A percentile compares a stretch with the other conserved stretches of the same genome.
Evolutionary conservation across 2,797 vertebrate genomes (phyloP).

Genomic region (Hipposideros larvatus): DNA sequence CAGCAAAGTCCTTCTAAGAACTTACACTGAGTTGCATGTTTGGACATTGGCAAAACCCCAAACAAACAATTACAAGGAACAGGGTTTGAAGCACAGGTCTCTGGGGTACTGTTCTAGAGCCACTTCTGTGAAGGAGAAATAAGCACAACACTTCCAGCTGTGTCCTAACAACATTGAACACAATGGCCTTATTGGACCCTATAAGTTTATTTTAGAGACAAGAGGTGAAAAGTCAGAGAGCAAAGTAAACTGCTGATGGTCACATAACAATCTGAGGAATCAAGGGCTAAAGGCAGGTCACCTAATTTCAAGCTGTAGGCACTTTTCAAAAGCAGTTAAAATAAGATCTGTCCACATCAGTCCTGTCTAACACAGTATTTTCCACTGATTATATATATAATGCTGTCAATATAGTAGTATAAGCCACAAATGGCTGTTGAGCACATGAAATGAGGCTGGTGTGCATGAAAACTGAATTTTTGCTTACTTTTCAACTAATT

Average conservation of each 20-base stretch:
- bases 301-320: background rate
- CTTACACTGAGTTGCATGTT: background rate
- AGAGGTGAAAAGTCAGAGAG: background rate
- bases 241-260: background rate
- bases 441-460: background rate
- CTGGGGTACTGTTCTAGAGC: background rate
- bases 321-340: conserved; percentile 9
- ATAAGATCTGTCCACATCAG: background rate
- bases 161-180: background rate
- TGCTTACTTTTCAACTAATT: background rate
- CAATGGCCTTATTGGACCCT: background rate
- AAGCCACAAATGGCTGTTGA: background rate
- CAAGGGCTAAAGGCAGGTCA: background rate
- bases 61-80: background rate
- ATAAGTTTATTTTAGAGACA: background rate
- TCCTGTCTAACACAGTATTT: background rate
- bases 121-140: background rate
- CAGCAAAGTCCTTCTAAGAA: background rate
- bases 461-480: background rate
- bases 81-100: background rate
- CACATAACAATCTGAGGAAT: rapidly evolving
- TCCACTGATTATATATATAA: background rate
- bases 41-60: background rate
- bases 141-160: background rate
- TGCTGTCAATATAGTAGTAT: background rate